phyloP scores from a whole-genome alignment of 2,113 vertebrate genomes.

The Lota lota region DNA sequence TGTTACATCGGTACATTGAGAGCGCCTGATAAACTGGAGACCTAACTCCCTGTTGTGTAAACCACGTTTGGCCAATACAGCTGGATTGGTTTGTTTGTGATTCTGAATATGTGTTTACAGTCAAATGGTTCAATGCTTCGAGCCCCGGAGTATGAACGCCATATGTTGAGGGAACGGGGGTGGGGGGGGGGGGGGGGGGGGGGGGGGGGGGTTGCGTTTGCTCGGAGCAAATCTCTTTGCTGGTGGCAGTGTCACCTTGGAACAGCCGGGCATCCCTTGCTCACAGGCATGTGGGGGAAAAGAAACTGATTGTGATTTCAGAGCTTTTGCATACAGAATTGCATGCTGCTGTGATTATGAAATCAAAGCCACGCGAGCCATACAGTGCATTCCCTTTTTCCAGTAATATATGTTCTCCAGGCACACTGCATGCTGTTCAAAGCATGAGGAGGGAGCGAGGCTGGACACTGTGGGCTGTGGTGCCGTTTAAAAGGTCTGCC shows the following conservation, averaged over 20 bases:
- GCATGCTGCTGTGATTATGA: not conserved
- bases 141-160: too few relatives aligned
- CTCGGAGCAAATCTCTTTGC: slow-evolving; percentile 17
- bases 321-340: slow-evolving; percentile 21
- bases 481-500: slow-evolving; percentile 14
- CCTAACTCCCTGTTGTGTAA: too few relatives aligned
- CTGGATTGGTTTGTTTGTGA: too few relatives aligned
- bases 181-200: too few relatives aligned
- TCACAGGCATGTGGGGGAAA: slow-evolving; percentile 43
- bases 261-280: slow-evolving; percentile 44
- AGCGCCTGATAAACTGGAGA: too few relatives aligned
- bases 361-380: too few relatives aligned
- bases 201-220: slow-evolving; percentile 21
- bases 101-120: too few relatives aligned
- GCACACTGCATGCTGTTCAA: not conserved
- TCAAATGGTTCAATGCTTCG: too few relatives aligned
- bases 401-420: slow-evolving; percentile 6
- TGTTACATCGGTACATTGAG: too few relatives aligned
- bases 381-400: slow-evolving; percentile 11
- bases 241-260: slow-evolving; percentile 28
- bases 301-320: not conserved
- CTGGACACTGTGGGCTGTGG: slow-evolving; percentile 15
- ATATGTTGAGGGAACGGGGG: too few relatives aligned
- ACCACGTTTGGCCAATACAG: too few relatives aligned
- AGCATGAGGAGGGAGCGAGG: not conserved